Evolutionary conservation across 2,113 vertebrate genomes (phyloP).

Genomic region (Acrocephalus arundinaceus): DNA sequence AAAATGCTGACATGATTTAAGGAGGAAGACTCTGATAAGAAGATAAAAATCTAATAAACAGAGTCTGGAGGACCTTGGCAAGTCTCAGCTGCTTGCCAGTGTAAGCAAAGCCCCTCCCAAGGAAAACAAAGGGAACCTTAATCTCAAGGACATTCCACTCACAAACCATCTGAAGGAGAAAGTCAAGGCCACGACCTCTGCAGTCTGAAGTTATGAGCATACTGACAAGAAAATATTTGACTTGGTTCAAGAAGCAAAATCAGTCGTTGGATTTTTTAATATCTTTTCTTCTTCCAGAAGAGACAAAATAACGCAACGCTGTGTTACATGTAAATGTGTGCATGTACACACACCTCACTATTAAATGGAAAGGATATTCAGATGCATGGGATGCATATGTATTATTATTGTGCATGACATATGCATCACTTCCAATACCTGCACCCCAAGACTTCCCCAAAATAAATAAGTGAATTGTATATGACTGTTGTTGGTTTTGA

Average conservation of each 20-base stretch:
- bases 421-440: background rate
- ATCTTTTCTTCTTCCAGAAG: conserved; percentile 57
- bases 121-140: conserved; percentile 80
- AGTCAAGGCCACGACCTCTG: conserved; percentile 77
- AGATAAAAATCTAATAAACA: conserved; percentile 89
- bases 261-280: conserved; percentile 76
- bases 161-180: conserved; percentile 80
- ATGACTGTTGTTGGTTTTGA: background rate
- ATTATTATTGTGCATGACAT: background rate
- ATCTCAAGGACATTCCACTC: conserved; percentile 79
- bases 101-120: conserved; percentile 83
- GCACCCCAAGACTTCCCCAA: background rate
- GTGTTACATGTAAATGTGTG: background rate
- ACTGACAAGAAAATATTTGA: conserved; percentile 85
- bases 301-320: conserved; percentile 40
- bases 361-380: background rate
- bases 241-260: conserved; percentile 81
- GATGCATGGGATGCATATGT: background rate
- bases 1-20: conserved; percentile 86
- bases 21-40: conserved; percentile 83
- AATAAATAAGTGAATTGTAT: background rate
- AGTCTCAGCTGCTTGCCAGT: conserved; percentile 77
- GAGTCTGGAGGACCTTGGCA: conserved; percentile 82
- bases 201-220: conserved; percentile 79
- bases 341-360: background rate